Percentiles rank a stretch among this genome's conserved stretches.
Conservation (phyloP, 2,888 invertebrate species). For the Trissolcus japonicus region DNA sequence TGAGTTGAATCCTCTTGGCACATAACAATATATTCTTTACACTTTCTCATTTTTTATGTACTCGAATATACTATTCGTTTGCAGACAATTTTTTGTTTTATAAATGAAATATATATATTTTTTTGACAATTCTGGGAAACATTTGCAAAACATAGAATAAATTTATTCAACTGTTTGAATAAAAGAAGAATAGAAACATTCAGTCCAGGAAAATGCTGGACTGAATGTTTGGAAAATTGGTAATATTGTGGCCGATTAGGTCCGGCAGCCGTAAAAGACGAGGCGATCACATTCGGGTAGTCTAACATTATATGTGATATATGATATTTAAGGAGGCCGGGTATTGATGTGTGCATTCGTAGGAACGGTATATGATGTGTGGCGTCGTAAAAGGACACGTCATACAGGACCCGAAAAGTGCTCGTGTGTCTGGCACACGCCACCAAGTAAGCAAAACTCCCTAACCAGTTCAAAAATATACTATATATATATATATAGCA, state of each 20-base stretch:
- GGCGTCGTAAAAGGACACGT: conserved; percentile 52
- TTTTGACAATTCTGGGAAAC: no score
- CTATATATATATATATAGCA: no score
- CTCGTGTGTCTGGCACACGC: conserved; percentile 44
- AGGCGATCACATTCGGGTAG: conserved; percentile 27
- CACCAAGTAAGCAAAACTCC: not conserved
- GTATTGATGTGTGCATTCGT: conserved; percentile 37
- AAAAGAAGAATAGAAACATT: no score
- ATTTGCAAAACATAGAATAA: no score
- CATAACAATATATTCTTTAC: not conserved
- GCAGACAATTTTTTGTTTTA: no score
- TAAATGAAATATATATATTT: no score
- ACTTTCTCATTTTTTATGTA: no score
- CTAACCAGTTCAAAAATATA: no score
- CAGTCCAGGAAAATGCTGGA: not conserved
- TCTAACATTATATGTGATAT: conserved; percentile 35
- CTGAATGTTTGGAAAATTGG: conserved; percentile 9
- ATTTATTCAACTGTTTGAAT: no score
- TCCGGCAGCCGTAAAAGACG: conserved; percentile 15
- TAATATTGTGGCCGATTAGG: conserved; percentile 36
- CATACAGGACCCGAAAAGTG: conserved; percentile 48
- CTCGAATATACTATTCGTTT: no score
- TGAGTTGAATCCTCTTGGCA: not conserved
- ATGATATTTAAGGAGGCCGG: conserved; percentile 33
- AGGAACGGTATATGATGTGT: conserved; percentile 18